phyloP scores from a whole-genome alignment of 2,797 vertebrate species.

The Tinamus major region DNA sequence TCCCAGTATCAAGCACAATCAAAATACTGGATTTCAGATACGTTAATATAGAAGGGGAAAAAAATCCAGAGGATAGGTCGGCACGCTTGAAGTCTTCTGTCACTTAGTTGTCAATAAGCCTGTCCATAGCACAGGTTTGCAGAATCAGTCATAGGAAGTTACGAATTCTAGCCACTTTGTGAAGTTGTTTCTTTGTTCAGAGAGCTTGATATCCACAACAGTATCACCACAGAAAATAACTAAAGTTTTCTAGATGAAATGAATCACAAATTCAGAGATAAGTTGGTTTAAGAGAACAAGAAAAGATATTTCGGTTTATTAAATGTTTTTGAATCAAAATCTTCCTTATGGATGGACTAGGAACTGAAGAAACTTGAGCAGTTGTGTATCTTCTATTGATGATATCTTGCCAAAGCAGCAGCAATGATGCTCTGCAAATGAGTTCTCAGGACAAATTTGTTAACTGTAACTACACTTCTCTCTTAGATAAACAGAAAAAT shows the following conservation, averaged over 20 bases:
- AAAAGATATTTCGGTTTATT: neutral
- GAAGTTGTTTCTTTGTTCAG: neutral
- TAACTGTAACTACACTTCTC: neutral
- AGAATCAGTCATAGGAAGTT: neutral
- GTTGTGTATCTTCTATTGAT: neutral
- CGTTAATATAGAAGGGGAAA: neutral
- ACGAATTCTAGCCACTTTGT: neutral
- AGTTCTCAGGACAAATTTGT: slow-evolving; percentile 1
- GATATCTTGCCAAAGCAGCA: neutral
- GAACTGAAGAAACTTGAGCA: neutral
- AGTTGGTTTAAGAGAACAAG: neutral
- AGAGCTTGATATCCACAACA: neutral
- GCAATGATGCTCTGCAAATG: neutral
- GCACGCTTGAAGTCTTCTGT: neutral
- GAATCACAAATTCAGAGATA: neutral
- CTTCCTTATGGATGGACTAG: neutral
- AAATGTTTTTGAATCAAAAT: neutral
- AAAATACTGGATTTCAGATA: neutral
- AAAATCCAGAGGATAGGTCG: neutral
- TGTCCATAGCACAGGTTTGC: accelerated
- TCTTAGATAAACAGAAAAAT: slow-evolving; percentile 35
- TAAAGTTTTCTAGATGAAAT: neutral
- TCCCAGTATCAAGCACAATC: neutral
- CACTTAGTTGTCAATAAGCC: neutral
- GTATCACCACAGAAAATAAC: neutral